A percentile compares a stretch with the other conserved stretches of the same genome.
These are phyloP conservation scores for Tragelaphus scriptus DNA, from an alignment of 2,113 vertebrate genomes.

Conservation along the genomic window DNA sequence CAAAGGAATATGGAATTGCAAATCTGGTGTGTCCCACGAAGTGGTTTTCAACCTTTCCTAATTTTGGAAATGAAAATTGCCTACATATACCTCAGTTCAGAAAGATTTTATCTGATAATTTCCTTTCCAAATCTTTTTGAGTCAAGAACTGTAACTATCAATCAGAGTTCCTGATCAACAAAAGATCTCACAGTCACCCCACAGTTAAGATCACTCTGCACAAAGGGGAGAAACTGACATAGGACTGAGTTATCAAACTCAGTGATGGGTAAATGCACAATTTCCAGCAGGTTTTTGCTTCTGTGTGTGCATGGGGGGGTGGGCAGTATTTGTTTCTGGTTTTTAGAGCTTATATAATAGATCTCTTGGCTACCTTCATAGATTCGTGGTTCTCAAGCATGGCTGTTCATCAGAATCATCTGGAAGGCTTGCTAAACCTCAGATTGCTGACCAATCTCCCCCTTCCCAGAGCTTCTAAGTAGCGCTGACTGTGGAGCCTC, in stretches of 20 bases:
- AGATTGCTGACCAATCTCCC: too few species aligned
- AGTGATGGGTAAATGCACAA: not conserved
- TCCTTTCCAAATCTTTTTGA: not conserved
- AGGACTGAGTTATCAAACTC: not conserved
- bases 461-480: not conserved
- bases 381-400: not conserved
- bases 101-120: not conserved
- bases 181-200: not conserved
- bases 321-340: not conserved
- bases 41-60: not conserved
- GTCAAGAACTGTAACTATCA: not conserved
- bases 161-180: not conserved
- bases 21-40: not conserved
- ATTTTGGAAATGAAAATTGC: not conserved
- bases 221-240: not conserved
- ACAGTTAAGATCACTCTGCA: rapidly evolving
- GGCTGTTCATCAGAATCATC: not conserved
- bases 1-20: not conserved
- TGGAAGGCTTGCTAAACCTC: not conserved
- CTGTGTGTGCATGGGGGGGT: too few species aligned
- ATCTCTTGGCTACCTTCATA: not conserved
- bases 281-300: not conserved
- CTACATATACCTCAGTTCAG: not conserved
- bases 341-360: not conserved
- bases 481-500: not conserved